Conservation (phyloP, 2,888 invertebrate species). For the Chesias legatella region DNA sequence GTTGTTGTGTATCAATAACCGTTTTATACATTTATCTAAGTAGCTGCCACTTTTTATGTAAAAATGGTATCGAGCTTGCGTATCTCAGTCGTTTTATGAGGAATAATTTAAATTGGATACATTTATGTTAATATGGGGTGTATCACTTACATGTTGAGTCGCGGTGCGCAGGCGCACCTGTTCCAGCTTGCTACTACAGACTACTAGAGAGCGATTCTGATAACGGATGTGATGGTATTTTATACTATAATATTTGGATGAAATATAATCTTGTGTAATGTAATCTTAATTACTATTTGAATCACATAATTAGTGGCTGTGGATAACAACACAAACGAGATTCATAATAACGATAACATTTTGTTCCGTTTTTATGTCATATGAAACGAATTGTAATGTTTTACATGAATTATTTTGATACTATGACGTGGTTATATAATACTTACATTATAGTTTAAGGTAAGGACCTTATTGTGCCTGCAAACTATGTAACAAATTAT, state of each 20-base stretch:
- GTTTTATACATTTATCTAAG: background rate
- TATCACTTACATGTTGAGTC: too few relatives aligned
- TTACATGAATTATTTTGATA: slow-evolving; percentile 36
- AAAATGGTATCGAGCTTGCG: background rate
- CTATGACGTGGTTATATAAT: slow-evolving; percentile 7
- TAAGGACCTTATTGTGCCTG: slow-evolving; percentile 3
- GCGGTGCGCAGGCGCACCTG: too few relatives aligned
- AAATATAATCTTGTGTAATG: slow-evolving; percentile 1
- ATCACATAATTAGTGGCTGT: slow-evolving; percentile 18
- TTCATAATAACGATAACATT: slow-evolving; percentile 7
- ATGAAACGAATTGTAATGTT: slow-evolving; percentile 20
- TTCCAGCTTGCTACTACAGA: too few relatives aligned
- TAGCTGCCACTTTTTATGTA: slow-evolving; percentile 5
- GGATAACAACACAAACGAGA: slow-evolving; percentile 5
- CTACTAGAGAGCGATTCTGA: too few relatives aligned
- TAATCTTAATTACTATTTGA: slow-evolving; percentile 5
- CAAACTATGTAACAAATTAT: slow-evolving; percentile 6
- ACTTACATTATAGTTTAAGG: background rate
- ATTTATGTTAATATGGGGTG: too few relatives aligned
- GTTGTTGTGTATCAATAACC: too few relatives aligned
- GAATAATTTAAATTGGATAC: too few relatives aligned
- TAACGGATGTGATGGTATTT: too few relatives aligned
- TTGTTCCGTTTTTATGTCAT: slow-evolving; percentile 20
- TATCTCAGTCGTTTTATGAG: too few relatives aligned
- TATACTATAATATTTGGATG: too few relatives aligned